Conservation (phyloP, 1,140 invertebrate genomes). For the Hesperophylax magnus region DNA sequence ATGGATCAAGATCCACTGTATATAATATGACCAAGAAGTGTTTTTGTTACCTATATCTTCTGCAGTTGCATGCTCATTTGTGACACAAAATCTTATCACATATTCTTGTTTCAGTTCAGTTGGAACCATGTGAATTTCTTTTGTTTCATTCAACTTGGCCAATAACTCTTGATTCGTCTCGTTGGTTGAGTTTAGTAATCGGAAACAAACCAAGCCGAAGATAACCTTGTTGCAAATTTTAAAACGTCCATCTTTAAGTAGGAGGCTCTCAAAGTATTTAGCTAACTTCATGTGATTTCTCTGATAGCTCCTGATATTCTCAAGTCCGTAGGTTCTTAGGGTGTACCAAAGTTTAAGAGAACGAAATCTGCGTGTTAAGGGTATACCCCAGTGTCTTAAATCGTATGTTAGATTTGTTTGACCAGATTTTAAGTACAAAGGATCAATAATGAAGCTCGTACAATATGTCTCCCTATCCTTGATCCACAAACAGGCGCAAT, state of each 20-base stretch:
- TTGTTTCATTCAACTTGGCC: slow-evolving; percentile 89
- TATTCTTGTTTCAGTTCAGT: slow-evolving; percentile 84
- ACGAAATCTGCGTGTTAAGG: slow-evolving; percentile 87
- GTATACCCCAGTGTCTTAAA: slow-evolving; percentile 92
- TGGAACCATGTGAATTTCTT: slow-evolving; percentile 92
- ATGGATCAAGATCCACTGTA: too few species aligned
- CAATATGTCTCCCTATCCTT: slow-evolving; percentile 85
- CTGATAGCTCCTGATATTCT: slow-evolving; percentile 87
- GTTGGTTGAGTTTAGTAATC: slow-evolving; percentile 78
- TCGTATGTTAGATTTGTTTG: slow-evolving; percentile 86
- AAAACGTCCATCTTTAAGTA: slow-evolving; percentile 83
- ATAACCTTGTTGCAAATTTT: slow-evolving; percentile 88
- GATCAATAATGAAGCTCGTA: slow-evolving; percentile 91
- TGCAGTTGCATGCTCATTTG: slow-evolving; percentile 83
- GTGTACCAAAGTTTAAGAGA: slow-evolving; percentile 93
- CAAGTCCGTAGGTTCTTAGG: slow-evolving; percentile 86
- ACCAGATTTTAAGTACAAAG: slow-evolving; percentile 85
- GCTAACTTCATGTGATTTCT: slow-evolving; percentile 90
- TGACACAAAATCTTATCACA: slow-evolving; percentile 88
- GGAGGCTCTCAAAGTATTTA: slow-evolving; percentile 85
- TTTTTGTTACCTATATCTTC: slow-evolving; percentile 76
- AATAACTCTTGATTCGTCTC: slow-evolving; percentile 85
- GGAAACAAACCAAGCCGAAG: slow-evolving; percentile 80
- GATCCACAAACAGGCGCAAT: slow-evolving; percentile 93
- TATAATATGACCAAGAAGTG: slow-evolving; percentile 3